Percentiles rank a stretch among this genome's conserved stretches.
Conservation (phyloP, 2,888 invertebrate genomes). For the Meghimatium bilineatum region DNA sequence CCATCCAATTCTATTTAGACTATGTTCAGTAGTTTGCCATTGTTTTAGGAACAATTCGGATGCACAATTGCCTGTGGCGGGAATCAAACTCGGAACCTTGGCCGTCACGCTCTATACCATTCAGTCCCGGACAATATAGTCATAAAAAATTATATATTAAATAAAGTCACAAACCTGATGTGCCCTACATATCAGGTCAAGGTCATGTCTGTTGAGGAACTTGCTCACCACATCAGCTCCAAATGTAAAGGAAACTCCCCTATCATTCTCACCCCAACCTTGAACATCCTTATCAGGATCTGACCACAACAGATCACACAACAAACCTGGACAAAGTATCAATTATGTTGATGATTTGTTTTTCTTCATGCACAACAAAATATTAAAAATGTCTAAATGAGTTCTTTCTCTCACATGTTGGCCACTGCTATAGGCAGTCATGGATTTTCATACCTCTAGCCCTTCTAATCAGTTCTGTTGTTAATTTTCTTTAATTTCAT, state of each 20-base stretch:
- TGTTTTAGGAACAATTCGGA: no score
- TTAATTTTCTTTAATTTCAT: no score
- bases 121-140: no score
- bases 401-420: no score
- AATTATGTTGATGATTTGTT: background rate
- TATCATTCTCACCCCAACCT: constrained; percentile 98
- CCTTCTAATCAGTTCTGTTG: no score
- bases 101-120: no score
- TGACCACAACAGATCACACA: constrained; percentile 97
- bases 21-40: no score
- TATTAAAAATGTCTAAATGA: background rate
- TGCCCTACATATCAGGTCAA: constrained; percentile 97
- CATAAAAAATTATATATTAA: background rate
- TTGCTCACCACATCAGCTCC: constrained; percentile 97
- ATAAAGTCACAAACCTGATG: constrained; percentile 85
- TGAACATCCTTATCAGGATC: constrained; percentile 85
- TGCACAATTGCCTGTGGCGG: no score
- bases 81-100: no score
- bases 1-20: no score
- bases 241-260: constrained; percentile 99
- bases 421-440: no score
- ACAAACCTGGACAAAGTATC: constrained; percentile 83
- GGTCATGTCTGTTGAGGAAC: constrained; percentile 91
- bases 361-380: background rate
- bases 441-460: no score